Evolutionary conservation across 2,113 vertebrate genomes (phyloP).

Genomic region (Thunnus maccoyii): DNA sequence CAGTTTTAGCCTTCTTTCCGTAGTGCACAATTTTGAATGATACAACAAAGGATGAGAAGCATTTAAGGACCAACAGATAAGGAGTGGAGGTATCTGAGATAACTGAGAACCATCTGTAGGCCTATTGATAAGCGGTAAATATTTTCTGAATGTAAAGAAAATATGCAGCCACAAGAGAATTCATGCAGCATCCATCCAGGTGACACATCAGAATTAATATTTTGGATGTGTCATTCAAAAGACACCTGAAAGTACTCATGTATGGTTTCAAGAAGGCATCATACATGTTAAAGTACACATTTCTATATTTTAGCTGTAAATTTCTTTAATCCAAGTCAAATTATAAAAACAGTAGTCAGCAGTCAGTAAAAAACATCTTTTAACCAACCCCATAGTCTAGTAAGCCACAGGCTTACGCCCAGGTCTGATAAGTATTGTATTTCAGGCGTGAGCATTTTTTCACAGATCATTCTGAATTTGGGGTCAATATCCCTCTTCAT

Average conservation of each 20-base stretch:
- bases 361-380: slow-evolving; percentile 47
- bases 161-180: neutral
- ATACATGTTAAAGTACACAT: neutral
- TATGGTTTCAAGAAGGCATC: neutral
- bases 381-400: slow-evolving; percentile 90
- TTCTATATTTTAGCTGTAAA: neutral
- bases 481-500: slow-evolving; percentile 87
- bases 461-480: slow-evolving; percentile 87
- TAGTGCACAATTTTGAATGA: neutral
- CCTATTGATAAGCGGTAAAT: neutral
- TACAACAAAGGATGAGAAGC: neutral
- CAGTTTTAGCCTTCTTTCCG: neutral
- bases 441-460: slow-evolving; percentile 96
- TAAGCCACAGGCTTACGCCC: slow-evolving; percentile 94
- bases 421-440: slow-evolving; percentile 93
- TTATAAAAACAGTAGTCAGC: neutral
- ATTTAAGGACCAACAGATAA: neutral
- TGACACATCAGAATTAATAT: neutral
- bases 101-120: neutral
- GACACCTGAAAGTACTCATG: neutral
- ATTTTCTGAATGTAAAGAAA: neutral
- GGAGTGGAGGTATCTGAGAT: neutral
- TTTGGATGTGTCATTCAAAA: neutral
- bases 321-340: neutral
- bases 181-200: too few relatives aligned